phyloP scores from a whole-genome alignment of 2,888 invertebrate species.

The Chelonus formosanus region DNA sequence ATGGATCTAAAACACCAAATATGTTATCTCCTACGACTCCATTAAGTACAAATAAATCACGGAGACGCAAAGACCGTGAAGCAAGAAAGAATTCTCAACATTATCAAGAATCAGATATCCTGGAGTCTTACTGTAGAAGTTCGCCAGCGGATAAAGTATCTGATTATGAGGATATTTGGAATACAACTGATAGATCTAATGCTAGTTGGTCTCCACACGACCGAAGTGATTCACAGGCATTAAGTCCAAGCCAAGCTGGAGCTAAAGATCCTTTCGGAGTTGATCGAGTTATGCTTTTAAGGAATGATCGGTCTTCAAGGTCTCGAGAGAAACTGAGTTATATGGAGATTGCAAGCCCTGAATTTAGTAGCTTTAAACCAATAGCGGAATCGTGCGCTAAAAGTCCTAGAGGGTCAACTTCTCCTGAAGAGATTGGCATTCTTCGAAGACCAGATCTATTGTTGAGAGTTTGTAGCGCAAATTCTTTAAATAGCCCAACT shows the following conservation, averaged over 20 bases:
- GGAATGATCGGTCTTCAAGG: conserved; percentile 53
- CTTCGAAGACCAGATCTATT: conserved; percentile 59
- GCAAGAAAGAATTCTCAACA: conserved; percentile 65
- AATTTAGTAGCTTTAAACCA: conserved; percentile 63
- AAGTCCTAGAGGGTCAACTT: conserved; percentile 46
- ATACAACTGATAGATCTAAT: conserved; percentile 62
- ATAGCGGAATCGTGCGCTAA: conserved; percentile 49
- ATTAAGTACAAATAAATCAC: conserved; percentile 58
- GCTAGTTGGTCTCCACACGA: conserved; percentile 60
- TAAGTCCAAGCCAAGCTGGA: conserved; percentile 40
- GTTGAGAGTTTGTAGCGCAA: conserved; percentile 61
- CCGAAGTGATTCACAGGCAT: conserved; percentile 41
- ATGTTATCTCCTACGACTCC: conserved; percentile 61
- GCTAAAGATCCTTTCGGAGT: conserved; percentile 45
- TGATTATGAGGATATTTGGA: conserved; percentile 95
- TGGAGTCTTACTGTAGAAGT: conserved; percentile 88
- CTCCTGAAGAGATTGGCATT: conserved; percentile 54
- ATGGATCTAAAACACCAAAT: conserved; percentile 50
- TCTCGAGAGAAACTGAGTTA: conserved; percentile 57
- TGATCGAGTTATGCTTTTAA: conserved; percentile 52
- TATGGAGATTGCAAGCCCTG: conserved; percentile 59
- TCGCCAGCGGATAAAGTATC: conserved; percentile 91
- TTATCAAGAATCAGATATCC: conserved; percentile 80
- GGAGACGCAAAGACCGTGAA: conserved; percentile 61
- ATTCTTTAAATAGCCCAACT: conserved; percentile 70